Base-by-base conservation (phyloP, 2,797 vertebrate species). In the Gymnodraco acuticeps region DNA sequence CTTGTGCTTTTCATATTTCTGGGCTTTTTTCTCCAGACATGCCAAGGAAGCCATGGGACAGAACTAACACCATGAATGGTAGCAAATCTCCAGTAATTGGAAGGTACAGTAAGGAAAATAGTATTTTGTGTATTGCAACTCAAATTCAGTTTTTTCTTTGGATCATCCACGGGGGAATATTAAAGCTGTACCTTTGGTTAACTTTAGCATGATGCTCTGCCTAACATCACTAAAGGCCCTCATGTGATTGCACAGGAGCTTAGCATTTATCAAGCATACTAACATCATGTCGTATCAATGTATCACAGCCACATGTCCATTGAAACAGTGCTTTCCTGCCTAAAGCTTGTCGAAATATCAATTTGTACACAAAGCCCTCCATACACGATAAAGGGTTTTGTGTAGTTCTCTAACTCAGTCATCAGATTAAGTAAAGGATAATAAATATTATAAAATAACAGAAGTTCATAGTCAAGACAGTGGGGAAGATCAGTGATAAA, bases 21-120 rank as follows among this genome's bases (percentile, higher is more conserved):
- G n/a, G 55, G 33, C 53, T 8, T 31, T 31, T 69, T 46, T 47
- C 33, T 78, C 0, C 84, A 96, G 98, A 99, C 92, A 96, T 97
- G 94, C 96, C 97, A 83, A 97, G 98, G 91, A 99, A 99, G 89
- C 97, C 96, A 79, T 99, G 98, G 98, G 98, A 99, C 92, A 95
- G 98, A 94, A 95, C 96, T 81, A 99, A 96, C 86, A 97, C 97
- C 76, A 95, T 99, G 96, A 99, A 99, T 54, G 98, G 98, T 95
- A 99, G 97, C 96, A 99, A 99, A 90, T 99, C 98, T 41, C 98
- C 98, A 73, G 96, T 99, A 82, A 99, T 99, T 63, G 97, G 98
- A 95, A 99, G 98, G 98, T 99, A 97, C 16, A 15, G 33, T 38
- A 38, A 7, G 8, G 1, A 38, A 38, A 9, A 7, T 1, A 1